Evolutionary conservation across 2,113 vertebrate species (phyloP).

Genomic region (Pleuronectes platessa): DNA sequence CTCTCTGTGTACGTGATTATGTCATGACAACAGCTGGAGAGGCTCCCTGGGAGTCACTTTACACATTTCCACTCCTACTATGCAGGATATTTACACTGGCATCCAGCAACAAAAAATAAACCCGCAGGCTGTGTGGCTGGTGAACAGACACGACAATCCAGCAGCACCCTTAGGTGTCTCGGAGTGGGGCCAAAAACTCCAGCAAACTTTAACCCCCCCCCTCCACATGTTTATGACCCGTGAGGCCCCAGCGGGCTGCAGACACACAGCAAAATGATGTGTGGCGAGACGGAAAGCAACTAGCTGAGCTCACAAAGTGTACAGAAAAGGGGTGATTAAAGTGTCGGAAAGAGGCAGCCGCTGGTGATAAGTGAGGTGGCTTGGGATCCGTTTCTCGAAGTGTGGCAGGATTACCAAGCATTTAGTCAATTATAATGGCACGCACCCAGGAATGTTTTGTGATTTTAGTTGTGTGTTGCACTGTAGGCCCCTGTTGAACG

Average conservation of each 20-base stretch:
- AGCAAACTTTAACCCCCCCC: constrained; percentile 38
- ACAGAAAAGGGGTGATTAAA: constrained; percentile 74
- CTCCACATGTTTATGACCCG: constrained; percentile 67
- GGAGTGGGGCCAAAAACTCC: constrained; percentile 55
- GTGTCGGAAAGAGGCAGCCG: constrained; percentile 69
- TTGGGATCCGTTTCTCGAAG: constrained; percentile 55
- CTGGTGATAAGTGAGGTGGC: constrained; percentile 78
- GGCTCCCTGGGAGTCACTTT: constrained; percentile 42
- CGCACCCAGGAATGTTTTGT: constrained; percentile 21
- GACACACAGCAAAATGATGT: constrained; percentile 70
- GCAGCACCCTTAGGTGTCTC: constrained; percentile 59
- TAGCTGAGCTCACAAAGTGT: constrained; percentile 43
- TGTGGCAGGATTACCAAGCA: constrained; percentile 63
- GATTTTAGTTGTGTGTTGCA: constrained; percentile 18
- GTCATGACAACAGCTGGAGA: constrained; percentile 63
- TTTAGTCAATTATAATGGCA: constrained; percentile 46
- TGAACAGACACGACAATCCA: constrained; percentile 35
- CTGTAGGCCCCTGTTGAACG: constrained; percentile 11
- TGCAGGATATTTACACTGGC: constrained; percentile 66
- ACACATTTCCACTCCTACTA: constrained; percentile 42
- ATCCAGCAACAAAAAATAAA: constrained; percentile 63
- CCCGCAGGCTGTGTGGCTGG: neutral
- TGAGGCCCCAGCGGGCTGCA: constrained; percentile 51
- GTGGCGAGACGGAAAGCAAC: constrained; percentile 75
- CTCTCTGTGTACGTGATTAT: constrained; percentile 42